Base-by-base conservation (phyloP, 2,113 vertebrate species). In the Amblyopsis rosae region DNA sequence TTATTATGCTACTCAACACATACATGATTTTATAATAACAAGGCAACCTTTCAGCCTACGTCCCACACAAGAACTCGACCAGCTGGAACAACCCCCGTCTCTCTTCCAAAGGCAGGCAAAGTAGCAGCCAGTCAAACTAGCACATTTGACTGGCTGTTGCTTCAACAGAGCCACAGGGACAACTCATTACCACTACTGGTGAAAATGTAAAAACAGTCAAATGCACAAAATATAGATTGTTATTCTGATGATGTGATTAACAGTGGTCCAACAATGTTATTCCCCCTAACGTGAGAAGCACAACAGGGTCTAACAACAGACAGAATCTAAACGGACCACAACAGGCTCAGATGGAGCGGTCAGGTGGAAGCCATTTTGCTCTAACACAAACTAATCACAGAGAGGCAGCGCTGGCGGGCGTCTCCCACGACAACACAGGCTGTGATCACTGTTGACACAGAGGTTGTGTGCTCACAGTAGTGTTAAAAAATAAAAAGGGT, bases 341-440 rank as follows among this genome's bases (percentile, higher is more conserved):
- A 76, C 66, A 67, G 65, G 46, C 68, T 82, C 77, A 48, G 74
- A 81, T 70, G 12, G 69, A 62, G 74, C 75, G 67, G 72, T 13
- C 75, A 82, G 82, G 82, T 79, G 88, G 85, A 92, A 87, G 86
- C 89, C 70, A 75, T 26, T 88, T 88, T 87, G 48, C 69, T 50
- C 85, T 70, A 67, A 85, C 26, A 84, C 85, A 87, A 88, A 91
- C 45, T 85, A 84, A 89, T 87, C 75, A 76, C 82, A 85, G 77
- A 71, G 79, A 69, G 75, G 70, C 7, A 10, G 61, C 48, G n/a
- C 5, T 26, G 9, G 16, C n/a, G 59, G 77, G 70, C 71, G 55
- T 72, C 67, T 83, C 77, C 64, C 69, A 73, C 2, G 26, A 60
- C 64, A 41, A 67, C 35, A 41, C 5, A 41, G 3, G 74, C 91